These are phyloP conservation scores for Erythrolamprus reginae DNA, from an alignment of 2,113 vertebrate genomes.

Conservation along the genomic window DNA sequence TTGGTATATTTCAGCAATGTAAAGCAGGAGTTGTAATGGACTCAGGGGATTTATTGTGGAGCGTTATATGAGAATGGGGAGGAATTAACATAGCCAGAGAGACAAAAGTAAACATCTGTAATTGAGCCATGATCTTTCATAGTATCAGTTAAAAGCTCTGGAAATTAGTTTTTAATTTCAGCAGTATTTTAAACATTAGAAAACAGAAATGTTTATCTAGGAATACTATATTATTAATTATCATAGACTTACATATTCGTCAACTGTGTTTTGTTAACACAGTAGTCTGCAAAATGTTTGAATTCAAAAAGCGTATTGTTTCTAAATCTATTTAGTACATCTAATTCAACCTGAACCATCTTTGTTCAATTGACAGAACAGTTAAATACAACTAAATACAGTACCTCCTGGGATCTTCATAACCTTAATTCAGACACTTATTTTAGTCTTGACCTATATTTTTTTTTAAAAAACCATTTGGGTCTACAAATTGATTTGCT, in stretches of 20 bases:
- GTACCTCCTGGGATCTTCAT: not conserved
- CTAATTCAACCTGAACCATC: rapidly evolving
- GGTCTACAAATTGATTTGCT: not conserved
- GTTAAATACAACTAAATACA: slow-evolving; percentile 2
- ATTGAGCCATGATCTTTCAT: slow-evolving; percentile 36
- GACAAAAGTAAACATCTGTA: slow-evolving; percentile 11
- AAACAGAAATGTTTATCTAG: not conserved
- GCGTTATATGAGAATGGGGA: slow-evolving; percentile 51
- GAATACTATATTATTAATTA: slow-evolving; percentile 13
- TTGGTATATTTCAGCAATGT: slow-evolving; percentile 65
- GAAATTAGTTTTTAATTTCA: slow-evolving; percentile 30
- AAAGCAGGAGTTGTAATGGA: slow-evolving; percentile 61
- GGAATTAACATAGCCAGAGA: slow-evolving; percentile 43
- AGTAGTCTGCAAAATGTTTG: not conserved
- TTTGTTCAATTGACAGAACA: not conserved
- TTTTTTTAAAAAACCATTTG: not conserved
- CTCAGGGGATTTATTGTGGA: slow-evolving; percentile 53
- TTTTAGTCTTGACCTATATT: not conserved
- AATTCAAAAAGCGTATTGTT: not conserved
- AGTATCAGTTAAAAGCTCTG: slow-evolving; percentile 23
- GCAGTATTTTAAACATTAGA: slow-evolving; percentile 33
- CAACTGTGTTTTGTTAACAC: not conserved
- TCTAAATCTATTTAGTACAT: not conserved
- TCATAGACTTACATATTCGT: slow-evolving; percentile 6
- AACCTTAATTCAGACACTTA: not conserved